These are phyloP conservation scores for Cathartes aura DNA, from an alignment of 2,113 vertebrate genomes.

Conservation along the genomic window DNA sequence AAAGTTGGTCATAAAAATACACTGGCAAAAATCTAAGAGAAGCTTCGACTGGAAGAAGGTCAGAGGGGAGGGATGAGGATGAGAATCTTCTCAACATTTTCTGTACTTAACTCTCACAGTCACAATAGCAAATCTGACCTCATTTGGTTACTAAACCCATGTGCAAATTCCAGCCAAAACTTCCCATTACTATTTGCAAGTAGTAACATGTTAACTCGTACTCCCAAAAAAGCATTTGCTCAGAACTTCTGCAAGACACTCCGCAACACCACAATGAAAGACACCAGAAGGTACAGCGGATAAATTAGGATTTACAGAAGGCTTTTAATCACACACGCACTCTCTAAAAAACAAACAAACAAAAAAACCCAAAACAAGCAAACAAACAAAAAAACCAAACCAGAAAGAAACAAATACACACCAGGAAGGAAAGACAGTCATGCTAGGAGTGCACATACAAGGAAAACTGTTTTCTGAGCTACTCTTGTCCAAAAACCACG, in stretches of 20 bases:
- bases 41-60: rapidly evolving
- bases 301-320: not conserved
- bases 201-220: not conserved
- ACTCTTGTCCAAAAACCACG: constrained; percentile 61
- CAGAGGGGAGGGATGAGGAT: not conserved
- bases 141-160: not conserved
- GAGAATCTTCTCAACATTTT: not conserved
- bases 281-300: not conserved
- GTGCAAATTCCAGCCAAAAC: not conserved
- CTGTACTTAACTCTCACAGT: not conserved
- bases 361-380: not conserved
- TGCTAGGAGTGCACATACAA: not conserved
- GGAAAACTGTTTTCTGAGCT: constrained; percentile 21
- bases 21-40: not conserved
- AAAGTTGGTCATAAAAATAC: not conserved
- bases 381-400: not conserved
- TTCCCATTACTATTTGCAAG: not conserved
- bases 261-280: not conserved
- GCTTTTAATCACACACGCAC: not conserved
- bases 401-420: not conserved
- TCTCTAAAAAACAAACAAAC: not conserved
- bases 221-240: not conserved
- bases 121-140: not conserved
- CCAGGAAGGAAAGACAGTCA: not conserved
- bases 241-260: not conserved